Conservation (phyloP, 1,140 invertebrate genomes). For the Lordiphosa mommai region DNA sequence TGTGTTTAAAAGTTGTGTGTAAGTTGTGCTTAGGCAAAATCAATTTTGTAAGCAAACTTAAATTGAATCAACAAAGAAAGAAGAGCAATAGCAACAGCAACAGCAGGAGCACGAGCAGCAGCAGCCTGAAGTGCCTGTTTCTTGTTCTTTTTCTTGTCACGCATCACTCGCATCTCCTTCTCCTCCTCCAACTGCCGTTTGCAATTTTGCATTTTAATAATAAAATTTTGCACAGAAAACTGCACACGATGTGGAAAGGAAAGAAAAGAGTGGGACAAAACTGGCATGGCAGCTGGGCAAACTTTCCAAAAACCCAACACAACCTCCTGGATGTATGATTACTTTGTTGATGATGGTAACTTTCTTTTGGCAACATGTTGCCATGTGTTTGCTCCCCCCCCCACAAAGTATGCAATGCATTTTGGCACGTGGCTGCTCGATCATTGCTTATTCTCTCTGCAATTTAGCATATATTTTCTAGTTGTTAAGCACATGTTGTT, state of each 20-base stretch:
- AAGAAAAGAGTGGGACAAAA: constrained; percentile 14
- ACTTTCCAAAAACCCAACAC: too few species aligned
- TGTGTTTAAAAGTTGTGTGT: constrained; percentile 3
- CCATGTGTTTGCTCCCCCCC: constrained; percentile 26
- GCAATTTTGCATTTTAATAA: constrained; percentile 78
- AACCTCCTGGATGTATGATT: constrained; percentile 57
- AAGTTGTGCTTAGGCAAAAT: constrained; percentile 41
- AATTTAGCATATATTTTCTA: constrained; percentile 12
- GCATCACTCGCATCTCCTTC: constrained; percentile 40
- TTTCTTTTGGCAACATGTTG: constrained; percentile 35
- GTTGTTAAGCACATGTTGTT: neutral
- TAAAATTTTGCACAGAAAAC: constrained; percentile 68
- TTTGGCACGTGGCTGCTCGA: constrained; percentile 46
- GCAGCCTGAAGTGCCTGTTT: too few species aligned
- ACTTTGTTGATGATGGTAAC: constrained; percentile 77
- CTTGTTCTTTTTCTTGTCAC: constrained; percentile 39
- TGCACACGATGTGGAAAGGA: constrained; percentile 13
- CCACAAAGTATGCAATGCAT: constrained; percentile 74
- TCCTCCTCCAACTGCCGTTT: constrained; percentile 33
- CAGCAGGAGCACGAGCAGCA: neutral
- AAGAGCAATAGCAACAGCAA: constrained; percentile 17
- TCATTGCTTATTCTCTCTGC: too few species aligned
- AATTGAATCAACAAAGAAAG: constrained; percentile 59
- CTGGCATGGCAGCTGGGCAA: constrained; percentile 50
- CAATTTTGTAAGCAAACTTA: constrained; percentile 59